These are phyloP conservation scores for Lepidocyrtoides sp. DNA, from an alignment of 2,888 invertebrate genomes.

Conservation along the genomic window DNA sequence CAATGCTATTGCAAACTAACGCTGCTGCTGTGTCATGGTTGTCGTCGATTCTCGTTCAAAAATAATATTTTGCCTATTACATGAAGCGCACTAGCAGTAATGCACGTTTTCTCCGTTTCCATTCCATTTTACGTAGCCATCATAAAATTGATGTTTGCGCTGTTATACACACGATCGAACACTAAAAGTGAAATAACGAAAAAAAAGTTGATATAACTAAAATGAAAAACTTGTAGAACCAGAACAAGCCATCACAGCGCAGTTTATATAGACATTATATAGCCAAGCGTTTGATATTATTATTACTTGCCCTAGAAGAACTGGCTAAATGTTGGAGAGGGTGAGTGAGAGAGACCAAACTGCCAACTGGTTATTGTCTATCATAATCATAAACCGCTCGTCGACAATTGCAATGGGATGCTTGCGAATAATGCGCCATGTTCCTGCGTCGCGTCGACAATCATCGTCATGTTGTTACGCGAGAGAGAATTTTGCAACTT, in stretches of 20 bases:
- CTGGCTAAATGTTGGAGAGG: neutral
- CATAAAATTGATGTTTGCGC: constrained; percentile 32
- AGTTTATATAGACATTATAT: no score
- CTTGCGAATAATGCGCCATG: constrained; percentile 20
- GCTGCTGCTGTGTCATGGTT: constrained; percentile 8
- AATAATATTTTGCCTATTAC: neutral
- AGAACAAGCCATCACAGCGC: constrained; percentile 4
- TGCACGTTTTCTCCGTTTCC: constrained; percentile 40
- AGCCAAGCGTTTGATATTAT: no score
- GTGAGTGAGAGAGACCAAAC: neutral
- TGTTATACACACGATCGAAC: constrained; percentile 17
- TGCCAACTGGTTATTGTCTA: constrained; percentile 7
- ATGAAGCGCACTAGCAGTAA: neutral
- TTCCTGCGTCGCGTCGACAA: neutral
- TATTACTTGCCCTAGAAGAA: neutral
- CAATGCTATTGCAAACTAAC: neutral
- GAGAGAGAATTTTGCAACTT: constrained; percentile 50
- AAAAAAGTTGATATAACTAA: neutral
- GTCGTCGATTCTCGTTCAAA: constrained; percentile 28
- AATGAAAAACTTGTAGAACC: constrained; percentile 38
- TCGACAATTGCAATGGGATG: constrained; percentile 34
- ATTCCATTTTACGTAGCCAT: constrained; percentile 4
- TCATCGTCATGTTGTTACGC: constrained; percentile 23
- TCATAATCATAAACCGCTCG: constrained; percentile 10
- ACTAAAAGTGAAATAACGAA: constrained; percentile 34